phyloP scores from a whole-genome alignment of 2,113 vertebrate species.

The Mellivora capensis region DNA sequence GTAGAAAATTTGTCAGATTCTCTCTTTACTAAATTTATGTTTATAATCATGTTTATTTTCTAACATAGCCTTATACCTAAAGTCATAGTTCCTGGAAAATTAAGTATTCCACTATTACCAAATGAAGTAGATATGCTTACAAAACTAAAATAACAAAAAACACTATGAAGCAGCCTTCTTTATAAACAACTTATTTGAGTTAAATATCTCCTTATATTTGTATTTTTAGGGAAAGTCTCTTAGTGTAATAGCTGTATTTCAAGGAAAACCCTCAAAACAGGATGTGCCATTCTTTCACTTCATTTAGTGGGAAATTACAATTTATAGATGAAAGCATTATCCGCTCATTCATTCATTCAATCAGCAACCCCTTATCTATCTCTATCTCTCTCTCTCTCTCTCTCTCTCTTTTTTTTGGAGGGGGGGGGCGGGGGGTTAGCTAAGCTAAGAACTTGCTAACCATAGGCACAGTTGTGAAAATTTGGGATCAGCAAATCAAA shows the following conservation, averaged over 20 bases:
- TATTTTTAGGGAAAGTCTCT: neutral
- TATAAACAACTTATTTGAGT: neutral
- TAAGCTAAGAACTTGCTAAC: neutral
- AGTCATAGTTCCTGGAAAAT: conserved; percentile 4
- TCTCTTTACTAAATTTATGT: neutral
- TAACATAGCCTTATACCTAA: neutral
- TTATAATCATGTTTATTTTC: neutral
- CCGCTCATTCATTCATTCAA: neutral
- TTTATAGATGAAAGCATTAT: neutral
- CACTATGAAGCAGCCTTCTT: neutral
- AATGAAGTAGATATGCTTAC: neutral
- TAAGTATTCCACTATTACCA: neutral
- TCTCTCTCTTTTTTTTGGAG: neutral
- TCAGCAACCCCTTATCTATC: neutral
- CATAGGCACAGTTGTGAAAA: neutral
- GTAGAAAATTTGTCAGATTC: neutral
- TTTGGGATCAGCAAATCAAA: neutral
- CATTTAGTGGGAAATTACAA: neutral
- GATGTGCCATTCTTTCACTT: neutral
- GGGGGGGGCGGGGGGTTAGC: too few relatives aligned
- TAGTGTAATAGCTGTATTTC: neutral
- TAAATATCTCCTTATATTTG: neutral
- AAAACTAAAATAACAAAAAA: neutral
- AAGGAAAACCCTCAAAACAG: neutral
- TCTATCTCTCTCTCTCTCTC: fast-evolving